Evolutionary conservation across 2,113 vertebrate species (phyloP), one percentile per base, ranked within the genome.

Genomic region (Jacana jacana): DNA sequence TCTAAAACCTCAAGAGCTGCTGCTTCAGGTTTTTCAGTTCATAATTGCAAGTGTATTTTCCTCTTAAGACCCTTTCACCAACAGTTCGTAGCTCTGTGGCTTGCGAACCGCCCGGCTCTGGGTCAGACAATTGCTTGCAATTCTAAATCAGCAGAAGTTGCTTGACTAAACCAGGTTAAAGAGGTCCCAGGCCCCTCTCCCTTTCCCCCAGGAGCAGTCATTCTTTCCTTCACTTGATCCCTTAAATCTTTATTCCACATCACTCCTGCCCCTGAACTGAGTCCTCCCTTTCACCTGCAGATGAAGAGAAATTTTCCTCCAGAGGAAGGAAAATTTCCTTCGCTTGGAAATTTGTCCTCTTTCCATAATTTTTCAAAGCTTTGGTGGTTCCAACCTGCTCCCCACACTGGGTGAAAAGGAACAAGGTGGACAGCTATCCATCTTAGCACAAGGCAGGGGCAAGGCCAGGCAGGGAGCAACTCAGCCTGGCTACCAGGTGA

Each of bases 261-360:
- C 66, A 69, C 30, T 93, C 35, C 44, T 57, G 44, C 35, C 31
- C 24, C 72, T 93, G 66, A 64, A 58, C 37, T 1, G 6, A 90
- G 42, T 44, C 81, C 87, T 91, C 52, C 78, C 84, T 88, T 61
- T 79, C 75, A 72, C 39, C 48, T 0, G 0, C 61, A 93, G 93
- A 87, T 75, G 55, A 87, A 89, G 42, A 89, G 16, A 15, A 79
- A 79, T 89, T 93, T 93, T 95, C 88, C 85, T 96, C 96, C 58
- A 80, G 49, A 88, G n/a, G n/a, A n/a, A n/a, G n/a, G n/a, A n/a
- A n/a, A n/a, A n/a, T n/a, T n/a, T n/a, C n/a, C n/a, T n/a, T n/a
- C n/a, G n/a, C n/a, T n/a, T n/a, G n/a, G 81, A 91, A 96, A 88
- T 52, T 52, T 88, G 88, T 61, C 85, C 61, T 42, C 52, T 57